Percentiles rank a stretch among this genome's conserved stretches.
phyloP scores from a whole-genome alignment of 2,113 vertebrate species.

The Dromaius novaehollandiae region DNA sequence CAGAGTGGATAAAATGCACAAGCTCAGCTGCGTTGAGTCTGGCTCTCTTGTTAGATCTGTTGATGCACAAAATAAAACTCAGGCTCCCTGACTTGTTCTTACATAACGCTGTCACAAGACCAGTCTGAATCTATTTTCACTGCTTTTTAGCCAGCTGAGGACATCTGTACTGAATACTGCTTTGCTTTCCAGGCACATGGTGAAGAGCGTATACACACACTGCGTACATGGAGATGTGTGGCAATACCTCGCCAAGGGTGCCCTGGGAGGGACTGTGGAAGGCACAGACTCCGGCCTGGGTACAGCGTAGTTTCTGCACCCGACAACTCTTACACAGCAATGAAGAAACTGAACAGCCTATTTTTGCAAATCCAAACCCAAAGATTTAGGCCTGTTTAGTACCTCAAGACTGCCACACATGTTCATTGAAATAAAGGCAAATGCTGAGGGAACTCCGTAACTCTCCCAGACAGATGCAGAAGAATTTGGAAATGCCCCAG shows the following conservation, averaged over 20 bases:
- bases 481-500: conserved; percentile 56
- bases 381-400: neutral
- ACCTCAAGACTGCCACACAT: neutral
- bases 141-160: conserved; percentile 36
- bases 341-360: neutral
- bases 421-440: neutral
- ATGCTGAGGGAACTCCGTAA: conserved; percentile 35
- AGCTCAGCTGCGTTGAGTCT: neutral
- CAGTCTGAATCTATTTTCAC: neutral
- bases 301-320: neutral
- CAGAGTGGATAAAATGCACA: neutral
- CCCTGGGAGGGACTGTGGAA: neutral
- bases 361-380: neutral
- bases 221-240: neutral
- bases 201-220: neutral
- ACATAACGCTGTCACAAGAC: neutral
- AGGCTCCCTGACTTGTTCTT: neutral
- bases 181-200: conserved; percentile 42
- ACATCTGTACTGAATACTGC: conserved; percentile 37
- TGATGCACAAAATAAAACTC: neutral
- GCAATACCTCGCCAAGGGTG: neutral
- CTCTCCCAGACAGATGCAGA: conserved; percentile 13
- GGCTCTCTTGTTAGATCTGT: neutral
- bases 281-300: neutral
- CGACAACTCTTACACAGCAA: neutral